phyloP scores from a whole-genome alignment of 2,797 vertebrate genomes.

The Distichodus sexfasciatus region DNA sequence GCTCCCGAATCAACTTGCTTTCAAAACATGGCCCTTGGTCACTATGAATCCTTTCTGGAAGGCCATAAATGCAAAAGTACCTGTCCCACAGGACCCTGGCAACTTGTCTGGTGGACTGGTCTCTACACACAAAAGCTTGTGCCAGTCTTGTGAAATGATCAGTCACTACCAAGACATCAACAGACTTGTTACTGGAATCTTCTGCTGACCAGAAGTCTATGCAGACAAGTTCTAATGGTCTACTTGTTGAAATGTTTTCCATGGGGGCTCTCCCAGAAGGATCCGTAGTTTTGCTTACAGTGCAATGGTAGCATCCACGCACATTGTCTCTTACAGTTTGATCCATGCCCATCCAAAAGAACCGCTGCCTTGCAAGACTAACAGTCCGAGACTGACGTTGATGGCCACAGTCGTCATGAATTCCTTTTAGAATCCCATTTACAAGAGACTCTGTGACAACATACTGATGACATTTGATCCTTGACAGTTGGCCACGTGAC shows the following conservation, averaged over 20 bases:
- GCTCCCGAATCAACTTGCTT: neutral
- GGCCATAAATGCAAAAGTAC: neutral
- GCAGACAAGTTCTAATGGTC: neutral
- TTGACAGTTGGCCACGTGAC: constrained; percentile 8
- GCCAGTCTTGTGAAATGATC: neutral
- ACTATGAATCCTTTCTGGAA: constrained; percentile 10
- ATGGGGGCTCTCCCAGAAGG: neutral
- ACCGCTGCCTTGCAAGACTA: constrained; percentile 12
- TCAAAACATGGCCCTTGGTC: neutral
- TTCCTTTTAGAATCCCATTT: neutral
- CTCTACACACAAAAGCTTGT: neutral
- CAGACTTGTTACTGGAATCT: neutral
- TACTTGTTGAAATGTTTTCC: neutral
- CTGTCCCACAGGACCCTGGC: neutral
- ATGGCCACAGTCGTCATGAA: constrained; percentile 42
- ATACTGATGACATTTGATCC: constrained; percentile 1
- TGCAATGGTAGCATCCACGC: neutral
- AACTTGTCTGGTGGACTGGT: neutral
- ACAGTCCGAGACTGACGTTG: constrained; percentile 37
- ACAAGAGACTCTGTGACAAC: constrained; percentile 20
- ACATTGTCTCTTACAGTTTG: constrained; percentile 9
- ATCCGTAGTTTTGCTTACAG: constrained; percentile 25
- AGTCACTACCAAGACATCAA: neutral
- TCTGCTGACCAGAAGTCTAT: neutral
- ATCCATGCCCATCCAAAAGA: constrained; percentile 29